Evolutionary conservation across 2,113 vertebrate species (phyloP).

Genomic region (Odocoileus hemionus): DNA sequence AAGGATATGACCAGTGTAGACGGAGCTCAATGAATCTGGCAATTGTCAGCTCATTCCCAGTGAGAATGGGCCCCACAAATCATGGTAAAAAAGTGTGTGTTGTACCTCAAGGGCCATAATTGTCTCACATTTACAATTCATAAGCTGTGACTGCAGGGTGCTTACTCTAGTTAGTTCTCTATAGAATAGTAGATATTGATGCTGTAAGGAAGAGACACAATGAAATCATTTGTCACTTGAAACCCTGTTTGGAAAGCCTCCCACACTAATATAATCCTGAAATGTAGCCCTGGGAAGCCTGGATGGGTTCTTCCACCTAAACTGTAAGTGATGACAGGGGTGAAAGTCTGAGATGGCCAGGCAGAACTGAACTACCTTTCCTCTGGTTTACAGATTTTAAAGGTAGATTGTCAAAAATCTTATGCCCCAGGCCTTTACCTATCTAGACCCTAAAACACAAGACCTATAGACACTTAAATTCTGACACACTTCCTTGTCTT

Average conservation of each 20-base stretch:
- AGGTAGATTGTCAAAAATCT: background rate
- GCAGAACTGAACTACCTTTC: background rate
- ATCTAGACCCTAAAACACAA: fast-evolving
- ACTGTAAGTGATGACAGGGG: background rate
- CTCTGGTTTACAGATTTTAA: background rate
- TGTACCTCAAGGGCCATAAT: conserved; percentile 40
- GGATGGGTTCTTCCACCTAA: background rate
- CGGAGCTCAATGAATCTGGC: conserved; percentile 36
- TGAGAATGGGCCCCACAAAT: conserved; percentile 49
- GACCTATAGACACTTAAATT: background rate
- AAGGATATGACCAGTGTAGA: background rate
- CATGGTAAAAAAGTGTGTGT: conserved; percentile 7
- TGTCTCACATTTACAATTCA: conserved; percentile 65
- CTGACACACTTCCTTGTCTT: background rate
- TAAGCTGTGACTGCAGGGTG: conserved; percentile 37
- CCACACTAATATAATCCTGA: conserved; percentile 40
- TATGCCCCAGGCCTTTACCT: background rate
- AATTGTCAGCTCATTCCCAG: conserved; percentile 51
- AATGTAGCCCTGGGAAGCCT: background rate
- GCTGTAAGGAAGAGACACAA: background rate
- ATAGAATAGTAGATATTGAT: background rate
- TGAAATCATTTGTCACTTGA: conserved; percentile 52
- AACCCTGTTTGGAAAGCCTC: conserved; percentile 43
- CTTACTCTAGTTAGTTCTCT: conserved; percentile 44
- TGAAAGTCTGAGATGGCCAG: background rate